phyloP scores from a whole-genome alignment of 2,113 vertebrate species.

The Leptobrachium ailaonicum region DNA sequence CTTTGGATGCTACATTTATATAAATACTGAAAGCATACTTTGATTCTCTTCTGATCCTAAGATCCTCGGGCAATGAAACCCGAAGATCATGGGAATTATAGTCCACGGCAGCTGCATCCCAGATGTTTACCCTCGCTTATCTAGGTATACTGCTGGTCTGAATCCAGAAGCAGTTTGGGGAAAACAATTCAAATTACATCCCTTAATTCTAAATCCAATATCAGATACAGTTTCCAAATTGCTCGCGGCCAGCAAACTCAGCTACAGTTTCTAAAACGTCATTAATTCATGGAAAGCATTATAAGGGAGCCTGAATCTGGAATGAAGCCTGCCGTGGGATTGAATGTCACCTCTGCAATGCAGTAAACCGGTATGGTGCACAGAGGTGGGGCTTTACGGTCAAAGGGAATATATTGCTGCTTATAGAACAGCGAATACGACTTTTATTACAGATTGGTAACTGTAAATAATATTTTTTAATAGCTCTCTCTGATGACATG shows the following conservation, averaged over 20 bases:
- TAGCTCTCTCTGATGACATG: neutral
- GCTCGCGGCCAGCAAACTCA: neutral
- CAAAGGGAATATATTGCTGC: neutral
- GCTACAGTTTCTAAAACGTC: conserved; percentile 3
- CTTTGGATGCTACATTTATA: too few relatives aligned
- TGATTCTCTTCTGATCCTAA: too few relatives aligned
- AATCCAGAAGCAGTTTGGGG: too few relatives aligned
- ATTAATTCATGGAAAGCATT: neutral
- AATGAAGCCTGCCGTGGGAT: neutral
- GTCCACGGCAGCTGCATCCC: too few relatives aligned
- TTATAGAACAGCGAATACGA: neutral
- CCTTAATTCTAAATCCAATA: too few relatives aligned
- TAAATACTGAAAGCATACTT: too few relatives aligned
- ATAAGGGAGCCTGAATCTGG: neutral
- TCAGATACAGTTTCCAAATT: too few relatives aligned
- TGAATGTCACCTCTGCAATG: neutral
- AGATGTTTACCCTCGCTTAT: too few relatives aligned
- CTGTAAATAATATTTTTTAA: neutral
- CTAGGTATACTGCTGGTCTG: too few relatives aligned
- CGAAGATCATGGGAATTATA: too few relatives aligned
- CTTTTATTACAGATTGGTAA: neutral
- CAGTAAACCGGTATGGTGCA: neutral
- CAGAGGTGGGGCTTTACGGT: neutral
- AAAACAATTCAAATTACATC: too few relatives aligned
- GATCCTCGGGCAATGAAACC: too few relatives aligned